Percentiles rank a stretch among this genome's conserved stretches.
Evolutionary conservation across 2,888 invertebrate species (phyloP).

Genomic region (Ametastegia equiseti): DNA sequence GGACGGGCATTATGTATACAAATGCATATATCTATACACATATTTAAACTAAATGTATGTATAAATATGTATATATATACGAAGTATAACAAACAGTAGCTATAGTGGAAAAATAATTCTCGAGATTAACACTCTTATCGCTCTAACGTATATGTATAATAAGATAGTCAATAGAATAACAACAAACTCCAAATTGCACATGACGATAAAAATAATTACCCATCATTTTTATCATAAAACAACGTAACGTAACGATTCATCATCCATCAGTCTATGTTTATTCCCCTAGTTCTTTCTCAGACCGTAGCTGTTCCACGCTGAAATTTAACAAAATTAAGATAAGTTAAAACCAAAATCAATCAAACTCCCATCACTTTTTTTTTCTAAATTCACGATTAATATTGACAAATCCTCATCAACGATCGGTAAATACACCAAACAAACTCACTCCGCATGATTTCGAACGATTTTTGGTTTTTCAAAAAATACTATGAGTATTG

Average conservation of each 20-base stretch:
- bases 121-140: background rate
- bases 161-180: too few relatives aligned
- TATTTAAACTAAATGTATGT: too few relatives aligned
- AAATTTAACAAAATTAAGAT: slow-evolving; percentile 53
- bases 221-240: background rate
- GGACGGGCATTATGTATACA: too few relatives aligned
- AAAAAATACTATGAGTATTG: too few relatives aligned
- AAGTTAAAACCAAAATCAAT: background rate
- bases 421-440: too few relatives aligned
- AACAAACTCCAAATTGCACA: background rate
- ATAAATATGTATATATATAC: background rate
- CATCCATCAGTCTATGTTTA: slow-evolving; percentile 50
- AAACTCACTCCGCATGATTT: too few relatives aligned
- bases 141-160: background rate
- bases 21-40: too few relatives aligned
- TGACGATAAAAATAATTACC: background rate
- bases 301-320: slow-evolving; percentile 84
- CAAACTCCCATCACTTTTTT: too few relatives aligned
- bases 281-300: slow-evolving; percentile 79
- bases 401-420: too few relatives aligned
- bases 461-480: too few relatives aligned
- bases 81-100: background rate
- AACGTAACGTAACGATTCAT: background rate
- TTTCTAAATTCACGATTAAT: background rate
- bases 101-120: background rate